Evolutionary conservation across 2,888 invertebrate species (phyloP).

Genomic region (Apotomis capreana): DNA sequence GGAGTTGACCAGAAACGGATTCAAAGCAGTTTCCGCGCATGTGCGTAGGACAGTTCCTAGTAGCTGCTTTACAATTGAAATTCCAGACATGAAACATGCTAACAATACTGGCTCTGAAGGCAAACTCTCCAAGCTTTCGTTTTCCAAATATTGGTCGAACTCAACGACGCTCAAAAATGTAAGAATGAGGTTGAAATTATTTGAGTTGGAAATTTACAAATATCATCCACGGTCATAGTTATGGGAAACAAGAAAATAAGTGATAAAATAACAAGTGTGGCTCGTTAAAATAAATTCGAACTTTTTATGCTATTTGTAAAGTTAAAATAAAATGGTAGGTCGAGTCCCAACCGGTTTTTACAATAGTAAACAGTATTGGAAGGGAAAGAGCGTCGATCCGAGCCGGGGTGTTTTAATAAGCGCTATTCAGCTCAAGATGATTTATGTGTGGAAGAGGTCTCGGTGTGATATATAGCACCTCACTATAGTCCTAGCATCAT

Average conservation of each 20-base stretch:
- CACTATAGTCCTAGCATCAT: conserved; percentile 56
- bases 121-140: conserved; percentile 29
- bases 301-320: conserved; percentile 15
- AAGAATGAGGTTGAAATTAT: conserved; percentile 33
- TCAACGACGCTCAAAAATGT: conserved; percentile 34
- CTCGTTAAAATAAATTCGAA: conserved; percentile 19
- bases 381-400: conserved; percentile 48
- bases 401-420: conserved; percentile 63
- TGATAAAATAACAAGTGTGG: not conserved
- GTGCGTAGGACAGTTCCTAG: conserved; percentile 51
- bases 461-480: conserved; percentile 67
- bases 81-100: conserved; percentile 34
- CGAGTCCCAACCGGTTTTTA: conserved; percentile 31
- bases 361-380: conserved; percentile 44
- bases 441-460: conserved; percentile 63
- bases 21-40: conserved; percentile 74
- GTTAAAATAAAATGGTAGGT: conserved; percentile 20
- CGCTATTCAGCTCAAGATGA: conserved; percentile 61
- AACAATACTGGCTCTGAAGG: conserved; percentile 14
- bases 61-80: conserved; percentile 41
- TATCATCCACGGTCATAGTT: not conserved
- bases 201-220: conserved; percentile 21
- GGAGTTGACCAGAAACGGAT: conserved; percentile 71
- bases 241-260: conserved; percentile 7
- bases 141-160: conserved; percentile 33